Base-by-base conservation (phyloP, 2,113 vertebrate genomes). In the Tragulus kanchil region DNA sequence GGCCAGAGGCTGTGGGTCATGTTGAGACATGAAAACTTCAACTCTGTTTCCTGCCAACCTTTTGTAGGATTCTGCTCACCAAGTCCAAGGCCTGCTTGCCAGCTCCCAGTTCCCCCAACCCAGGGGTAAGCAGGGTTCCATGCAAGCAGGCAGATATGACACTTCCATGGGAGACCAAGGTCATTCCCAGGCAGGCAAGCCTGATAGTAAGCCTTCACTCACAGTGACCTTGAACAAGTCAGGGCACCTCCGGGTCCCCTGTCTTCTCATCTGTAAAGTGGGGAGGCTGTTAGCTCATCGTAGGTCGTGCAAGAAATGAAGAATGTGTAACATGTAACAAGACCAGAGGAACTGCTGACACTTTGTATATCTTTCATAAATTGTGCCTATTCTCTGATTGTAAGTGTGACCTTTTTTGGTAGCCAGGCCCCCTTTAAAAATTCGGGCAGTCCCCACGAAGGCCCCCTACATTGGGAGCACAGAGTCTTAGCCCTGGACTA, bases 161-260 rank as follows among this genome's bases (percentile, higher is more conserved):
- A 62, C 15, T 26, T 10, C 26, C 4, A 0, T 1, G n/a, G 36
- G 61, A 86, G 54, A 54, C 31, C 42, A 21, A 26, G n/a, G 13
- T 69, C 59, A 16, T 87, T 83, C 16, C 75, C 16, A 69, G 75
- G 69, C 13, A 21, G 28, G 69, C 21, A 42, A 19, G 5, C 52
- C 52, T 58, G 48, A 16, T 56, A 36, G 42, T 58, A 73, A 26
- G 19, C 75, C 42, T 71, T 12, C 31, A 31, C 48, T 83, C 23
- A 16, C 8, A 84, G 83, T 91, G 61, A 71, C 67, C 54, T 90
- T 91, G 77, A 88, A 93, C 28, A 26, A 87, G 42, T 59, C 61
- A 26, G 50, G n/a, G 48, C 23, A 45, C 52, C 64, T 65, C 61
- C 3, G 3, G 61, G n/a, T 15, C 50, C 23, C 12, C 11, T 2